Base-by-base conservation (phyloP, 2,113 vertebrate genomes). In the Myotis brandtii region DNA sequence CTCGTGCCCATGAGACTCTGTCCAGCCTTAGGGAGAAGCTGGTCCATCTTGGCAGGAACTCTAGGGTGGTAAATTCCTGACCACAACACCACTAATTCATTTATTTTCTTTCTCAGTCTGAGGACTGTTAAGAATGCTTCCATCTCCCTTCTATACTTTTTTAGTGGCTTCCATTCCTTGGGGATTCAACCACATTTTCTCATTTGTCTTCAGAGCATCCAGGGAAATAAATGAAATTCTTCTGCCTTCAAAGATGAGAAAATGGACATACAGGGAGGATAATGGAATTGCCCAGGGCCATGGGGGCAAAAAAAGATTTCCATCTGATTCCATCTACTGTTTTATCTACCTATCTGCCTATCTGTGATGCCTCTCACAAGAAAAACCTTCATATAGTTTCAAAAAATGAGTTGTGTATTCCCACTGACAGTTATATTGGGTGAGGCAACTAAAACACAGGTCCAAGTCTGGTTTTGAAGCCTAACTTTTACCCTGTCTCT, bases 191-290 rank as follows among this genome's bases (percentile, higher is more conserved):
- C 64, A 79, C 62, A 70, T 20, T 69, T 93, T 81, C 72, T 94
- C 62, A 67, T 56, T 34, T 82, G 11, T 87, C 54, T 75, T 86
- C 86, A 86, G 14, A 93, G 5, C 43, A 88, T 76, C 20, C 32
- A 6, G 67, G 50, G 4, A 75, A 85, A 86, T 6, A 70, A 87
- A 87, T 56, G 14, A 59, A 75, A 54, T 43, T 67, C 14, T 83
- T 91, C 56, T 67, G 82, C 75, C 20, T 85, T 90, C 50, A 64
- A 77, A 95, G 72, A 91, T 66, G 81, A 95, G 72, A 79, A 79
- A 87, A 86, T 20, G n/a, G 52, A 93, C 82, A 54, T 6, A 37
- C 6, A 86, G 25, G 50, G 9, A 83, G 34, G 27, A 54, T 18
- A 67, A 84, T 16, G 14, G 17, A 67, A 52, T 25, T 48, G 2